These are phyloP conservation scores for Galleria mellonella DNA, from an alignment of 1,140 invertebrate genomes.

Conservation along the genomic window DNA sequence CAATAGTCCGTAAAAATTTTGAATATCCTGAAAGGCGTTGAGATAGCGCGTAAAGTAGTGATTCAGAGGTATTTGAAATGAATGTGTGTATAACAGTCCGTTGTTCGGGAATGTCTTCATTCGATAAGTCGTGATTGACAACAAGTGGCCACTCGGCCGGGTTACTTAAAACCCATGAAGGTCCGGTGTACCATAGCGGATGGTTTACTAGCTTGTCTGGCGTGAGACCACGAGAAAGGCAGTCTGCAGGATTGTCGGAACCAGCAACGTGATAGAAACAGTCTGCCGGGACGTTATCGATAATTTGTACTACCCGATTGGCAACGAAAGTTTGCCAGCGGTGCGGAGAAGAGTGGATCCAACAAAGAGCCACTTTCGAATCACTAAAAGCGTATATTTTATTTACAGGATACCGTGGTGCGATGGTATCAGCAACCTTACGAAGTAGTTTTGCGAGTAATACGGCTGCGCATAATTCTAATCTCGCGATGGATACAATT, in stretches of 20 bases:
- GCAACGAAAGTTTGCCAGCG: conserved; percentile 49
- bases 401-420: conserved; percentile 1
- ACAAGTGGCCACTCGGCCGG: too few species aligned
- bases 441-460: conserved; percentile 10
- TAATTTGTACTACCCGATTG: conserved; percentile 52
- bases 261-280: conserved; percentile 32
- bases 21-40: too few species aligned
- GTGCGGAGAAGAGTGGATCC: background rate
- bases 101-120: too few species aligned
- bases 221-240: conserved; percentile 17
- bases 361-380: background rate
- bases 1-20: too few species aligned
- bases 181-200: conserved; percentile 14
- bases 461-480: conserved; percentile 17
- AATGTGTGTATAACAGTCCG: too few species aligned
- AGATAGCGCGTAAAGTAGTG: background rate
- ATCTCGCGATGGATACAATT: conserved; percentile 7
- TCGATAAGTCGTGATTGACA: too few species aligned
- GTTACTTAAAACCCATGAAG: background rate
- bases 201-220: conserved; percentile 13
- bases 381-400: too few species aligned
- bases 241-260: conserved; percentile 26
- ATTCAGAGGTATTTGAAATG: too few species aligned
- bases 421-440: conserved; percentile 9
- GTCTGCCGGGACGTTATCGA: conserved; percentile 7